These are phyloP conservation scores for Donacobius atricapilla DNA, from an alignment of 2,113 vertebrate species.

Conservation along the genomic window DNA sequence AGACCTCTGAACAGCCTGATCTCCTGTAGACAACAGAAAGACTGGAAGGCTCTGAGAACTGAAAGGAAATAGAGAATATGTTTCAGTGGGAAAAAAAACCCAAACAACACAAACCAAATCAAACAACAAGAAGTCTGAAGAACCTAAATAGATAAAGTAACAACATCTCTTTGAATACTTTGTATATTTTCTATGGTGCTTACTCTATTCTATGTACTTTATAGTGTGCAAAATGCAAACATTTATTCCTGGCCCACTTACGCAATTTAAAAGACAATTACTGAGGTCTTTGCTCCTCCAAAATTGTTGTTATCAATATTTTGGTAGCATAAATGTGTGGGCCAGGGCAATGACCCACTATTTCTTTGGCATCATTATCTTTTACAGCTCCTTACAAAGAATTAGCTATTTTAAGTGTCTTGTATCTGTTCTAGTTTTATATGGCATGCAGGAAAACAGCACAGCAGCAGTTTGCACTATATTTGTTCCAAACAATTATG, in stretches of 20 bases:
- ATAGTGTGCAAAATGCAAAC: background rate
- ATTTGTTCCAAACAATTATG: background rate
- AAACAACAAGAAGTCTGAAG: background rate
- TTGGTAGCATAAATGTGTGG: background rate
- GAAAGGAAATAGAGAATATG: background rate
- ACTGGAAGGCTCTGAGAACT: background rate
- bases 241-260: background rate
- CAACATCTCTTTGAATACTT: background rate
- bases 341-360: background rate
- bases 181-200: background rate
- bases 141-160: background rate
- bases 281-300: fast-evolving
- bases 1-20: background rate
- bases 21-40: background rate
- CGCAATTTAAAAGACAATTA: background rate
- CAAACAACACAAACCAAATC: background rate
- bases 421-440: background rate
- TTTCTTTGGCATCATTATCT: background rate
- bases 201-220: background rate
- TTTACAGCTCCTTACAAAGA: background rate
- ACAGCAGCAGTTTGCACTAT: background rate
- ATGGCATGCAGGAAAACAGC: background rate
- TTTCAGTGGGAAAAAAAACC: background rate
- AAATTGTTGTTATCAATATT: background rate
- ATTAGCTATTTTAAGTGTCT: background rate